Percentiles rank a stretch among this genome's conserved stretches.
These are phyloP conservation scores for Pteropus alecto DNA, from an alignment of 2,113 vertebrate genomes.

Conservation along the genomic window DNA sequence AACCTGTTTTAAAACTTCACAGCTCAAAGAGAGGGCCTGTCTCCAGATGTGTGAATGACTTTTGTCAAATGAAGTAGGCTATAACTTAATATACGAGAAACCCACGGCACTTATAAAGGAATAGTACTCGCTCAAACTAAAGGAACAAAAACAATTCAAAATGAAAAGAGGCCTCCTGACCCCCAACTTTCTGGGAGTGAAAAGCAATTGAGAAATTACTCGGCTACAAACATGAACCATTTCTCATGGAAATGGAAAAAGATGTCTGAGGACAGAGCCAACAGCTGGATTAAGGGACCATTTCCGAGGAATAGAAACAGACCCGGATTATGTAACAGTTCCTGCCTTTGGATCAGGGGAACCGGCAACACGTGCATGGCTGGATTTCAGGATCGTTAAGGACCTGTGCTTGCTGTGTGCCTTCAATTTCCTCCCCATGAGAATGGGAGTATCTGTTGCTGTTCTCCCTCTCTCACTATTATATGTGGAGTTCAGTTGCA, in stretches of 20 bases:
- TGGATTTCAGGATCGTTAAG: background rate
- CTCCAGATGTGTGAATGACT: background rate
- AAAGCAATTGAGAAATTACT: background rate
- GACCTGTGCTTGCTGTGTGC: background rate
- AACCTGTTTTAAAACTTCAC: background rate
- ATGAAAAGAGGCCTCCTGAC: background rate
- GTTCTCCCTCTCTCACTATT: background rate
- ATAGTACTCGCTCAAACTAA: background rate
- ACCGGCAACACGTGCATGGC: too few relatives aligned
- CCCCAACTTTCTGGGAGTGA: background rate
- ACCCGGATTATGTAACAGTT: background rate
- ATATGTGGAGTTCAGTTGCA: rapidly evolving
- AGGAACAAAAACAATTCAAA: background rate
- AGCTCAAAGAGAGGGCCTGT: background rate
- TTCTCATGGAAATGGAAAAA: background rate
- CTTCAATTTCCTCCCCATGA: background rate
- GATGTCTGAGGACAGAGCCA: background rate
- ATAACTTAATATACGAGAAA: background rate
- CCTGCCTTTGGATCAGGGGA: background rate
- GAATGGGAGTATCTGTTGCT: too few relatives aligned
- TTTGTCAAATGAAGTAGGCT: background rate
- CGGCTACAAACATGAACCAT: background rate
- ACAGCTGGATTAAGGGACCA: background rate
- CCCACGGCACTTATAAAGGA: background rate
- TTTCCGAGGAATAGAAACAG: background rate